Percentiles rank a stretch among this genome's conserved stretches.
These are phyloP conservation scores for Tholera decimalis DNA, from an alignment of 2,888 invertebrate genomes.

Conservation along the genomic window DNA sequence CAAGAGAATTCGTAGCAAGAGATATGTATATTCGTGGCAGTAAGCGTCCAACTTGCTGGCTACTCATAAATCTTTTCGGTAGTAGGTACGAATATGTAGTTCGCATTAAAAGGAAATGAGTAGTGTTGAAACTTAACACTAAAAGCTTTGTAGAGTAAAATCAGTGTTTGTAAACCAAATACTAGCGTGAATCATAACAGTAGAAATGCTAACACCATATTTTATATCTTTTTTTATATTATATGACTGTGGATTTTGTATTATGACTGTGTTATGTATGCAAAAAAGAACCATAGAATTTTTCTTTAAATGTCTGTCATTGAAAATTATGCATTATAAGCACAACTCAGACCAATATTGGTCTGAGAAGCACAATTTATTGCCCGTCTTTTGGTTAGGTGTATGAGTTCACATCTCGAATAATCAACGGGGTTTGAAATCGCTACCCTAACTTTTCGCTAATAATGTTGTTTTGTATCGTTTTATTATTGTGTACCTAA, in stretches of 20 bases:
- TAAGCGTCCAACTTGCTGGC: conserved; percentile 60
- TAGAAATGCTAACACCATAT: conserved; percentile 8
- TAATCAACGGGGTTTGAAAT: background rate
- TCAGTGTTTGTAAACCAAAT: conserved; percentile 24
- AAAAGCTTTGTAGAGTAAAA: conserved; percentile 40
- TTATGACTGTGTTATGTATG: too few relatives aligned
- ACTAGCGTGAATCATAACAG: background rate
- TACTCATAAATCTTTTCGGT: conserved; percentile 60
- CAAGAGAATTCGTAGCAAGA: conserved; percentile 42
- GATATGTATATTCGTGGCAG: conserved; percentile 64
- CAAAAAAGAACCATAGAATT: too few relatives aligned
- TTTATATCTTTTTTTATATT: conserved; percentile 19
- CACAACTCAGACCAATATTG: too few relatives aligned
- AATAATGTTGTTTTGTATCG: background rate
- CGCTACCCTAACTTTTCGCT: background rate
- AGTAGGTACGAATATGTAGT: too few relatives aligned
- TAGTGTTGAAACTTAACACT: conserved; percentile 53
- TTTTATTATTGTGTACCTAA: too few relatives aligned
- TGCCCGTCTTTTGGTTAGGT: background rate
- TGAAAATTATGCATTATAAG: too few relatives aligned
- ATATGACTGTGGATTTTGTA: too few relatives aligned
- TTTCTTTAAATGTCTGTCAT: too few relatives aligned
- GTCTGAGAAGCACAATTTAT: too few relatives aligned
- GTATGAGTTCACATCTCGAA: background rate
- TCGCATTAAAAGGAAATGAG: conserved; percentile 58